phyloP scores from a whole-genome alignment of 2,113 vertebrate species.

The Phalacrocorax aristotelis region DNA sequence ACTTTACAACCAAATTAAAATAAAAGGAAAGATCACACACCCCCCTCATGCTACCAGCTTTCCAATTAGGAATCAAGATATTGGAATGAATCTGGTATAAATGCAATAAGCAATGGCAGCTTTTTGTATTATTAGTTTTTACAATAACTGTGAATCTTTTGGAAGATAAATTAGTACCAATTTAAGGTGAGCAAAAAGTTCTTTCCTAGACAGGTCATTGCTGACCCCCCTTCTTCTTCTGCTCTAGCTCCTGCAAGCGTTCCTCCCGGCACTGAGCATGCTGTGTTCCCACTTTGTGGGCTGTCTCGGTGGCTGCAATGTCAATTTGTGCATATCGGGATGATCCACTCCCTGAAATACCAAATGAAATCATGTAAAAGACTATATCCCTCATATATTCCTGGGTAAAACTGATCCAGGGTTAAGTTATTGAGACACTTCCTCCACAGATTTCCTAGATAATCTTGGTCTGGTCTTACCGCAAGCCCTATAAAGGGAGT shows the following conservation, averaged over 20 bases:
- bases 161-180: neutral
- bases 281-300: slow-evolving; percentile 81
- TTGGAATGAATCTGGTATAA: slow-evolving; percentile 62
- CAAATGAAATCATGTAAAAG: neutral
- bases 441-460: neutral
- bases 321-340: slow-evolving; percentile 85
- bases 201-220: slow-evolving; percentile 54
- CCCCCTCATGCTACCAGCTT: neutral
- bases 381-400: rapidly evolving
- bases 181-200: neutral
- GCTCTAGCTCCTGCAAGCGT: slow-evolving; percentile 80
- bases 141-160: neutral
- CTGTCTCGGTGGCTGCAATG: slow-evolving; percentile 81
- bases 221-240: slow-evolving; percentile 71
- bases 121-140: neutral
- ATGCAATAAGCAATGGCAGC: neutral
- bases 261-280: slow-evolving; percentile 81
- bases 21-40: neutral
- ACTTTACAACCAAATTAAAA: slow-evolving; percentile 18
- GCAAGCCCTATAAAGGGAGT: neutral
- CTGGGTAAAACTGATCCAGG: neutral
- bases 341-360: slow-evolving; percentile 72
- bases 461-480: neutral
- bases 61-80: slow-evolving; percentile 52
- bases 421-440: neutral